Evolutionary conservation across 1,140 invertebrate genomes (phyloP), one percentile per base, ranked within the genome.

Genomic region (Onthophagus taurus): DNA sequence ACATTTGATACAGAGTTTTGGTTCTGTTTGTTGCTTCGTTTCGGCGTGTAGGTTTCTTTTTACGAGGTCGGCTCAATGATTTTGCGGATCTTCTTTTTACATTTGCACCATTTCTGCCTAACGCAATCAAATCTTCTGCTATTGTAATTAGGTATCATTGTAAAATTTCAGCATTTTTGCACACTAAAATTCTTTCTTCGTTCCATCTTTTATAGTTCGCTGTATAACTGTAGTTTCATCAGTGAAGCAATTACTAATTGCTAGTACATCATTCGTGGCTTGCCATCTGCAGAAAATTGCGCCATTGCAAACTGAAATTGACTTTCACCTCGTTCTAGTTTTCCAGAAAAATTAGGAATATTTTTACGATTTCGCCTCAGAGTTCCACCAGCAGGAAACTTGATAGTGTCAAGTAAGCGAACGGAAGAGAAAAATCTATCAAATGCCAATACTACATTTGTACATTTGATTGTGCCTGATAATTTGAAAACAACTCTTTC

Each of bases 351-450:
- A 11, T 14, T 35, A 18, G 33, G 33, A 5, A 35, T 5, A 18
- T 35, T 35, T n/a, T 35, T 35, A 17, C 33, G n/a, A 35, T 35
- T 35, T 35, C 3, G 4, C 17, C 14, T 35, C 13, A 17, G 6
- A 5, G 33, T 35, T 7, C 5, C 33, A 11, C 14, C 33, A 17
- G 16, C 7, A 14, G 33, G 5, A 35, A 7, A 12, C 14, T 6
- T 6, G n/a, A 26, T 6, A 26, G 6, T n/a, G 23, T n/a, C 6
- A 7, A 26, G n/a, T 26, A 26, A 26, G 6, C n/a, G 23, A 26
- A 26, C 23, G n/a, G 23, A 26, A 7, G 23, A 7, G n/a, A 26
- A 26, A 26, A 26, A 26, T n/a, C 23, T 26, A 26, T 26, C 23
- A n/a, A 26, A 26, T 7, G 6, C 6, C 23, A 26, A 26, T n/a